Evolutionary conservation across 1,140 invertebrate genomes (phyloP).

Genomic region (Proales similis): DNA sequence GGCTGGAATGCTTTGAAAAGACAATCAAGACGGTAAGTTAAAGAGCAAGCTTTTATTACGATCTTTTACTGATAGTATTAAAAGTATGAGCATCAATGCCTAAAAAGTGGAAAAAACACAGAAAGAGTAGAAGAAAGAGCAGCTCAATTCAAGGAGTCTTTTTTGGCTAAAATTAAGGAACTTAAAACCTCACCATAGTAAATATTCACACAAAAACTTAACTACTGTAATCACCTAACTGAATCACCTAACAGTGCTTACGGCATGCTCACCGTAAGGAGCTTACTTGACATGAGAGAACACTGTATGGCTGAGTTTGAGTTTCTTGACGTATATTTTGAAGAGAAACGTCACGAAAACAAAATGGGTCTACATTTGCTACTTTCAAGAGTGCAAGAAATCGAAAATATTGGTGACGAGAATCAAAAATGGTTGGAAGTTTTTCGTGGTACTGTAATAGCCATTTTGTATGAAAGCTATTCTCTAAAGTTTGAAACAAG

Average conservation of each 20-base stretch:
- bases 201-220: conserved; percentile 46
- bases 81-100: conserved; percentile 57
- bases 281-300: conserved; percentile 81
- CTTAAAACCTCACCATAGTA: conserved; percentile 72
- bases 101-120: conserved; percentile 66
- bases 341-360: conserved; percentile 65
- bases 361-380: conserved; percentile 60
- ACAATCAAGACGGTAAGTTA: conserved; percentile 58
- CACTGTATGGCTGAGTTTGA: conserved; percentile 79
- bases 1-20: conserved; percentile 80
- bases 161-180: conserved; percentile 69
- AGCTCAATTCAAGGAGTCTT: conserved; percentile 72
- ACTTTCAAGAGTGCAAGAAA: conserved; percentile 51
- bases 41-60: background rate
- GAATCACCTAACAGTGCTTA: conserved; percentile 61
- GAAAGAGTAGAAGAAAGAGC: conserved; percentile 69
- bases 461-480: no score
- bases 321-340: conserved; percentile 83
- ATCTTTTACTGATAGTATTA: background rate
- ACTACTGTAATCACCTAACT: conserved; percentile 37
- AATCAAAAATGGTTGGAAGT: conserved; percentile 55
- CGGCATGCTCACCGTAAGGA: conserved; percentile 75
- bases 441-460: no score
- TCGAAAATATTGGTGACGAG: conserved; percentile 58
- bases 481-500: conserved; percentile 59